Base-by-base conservation (phyloP, 2,113 vertebrate genomes). In the Sclerurus mexicanus region DNA sequence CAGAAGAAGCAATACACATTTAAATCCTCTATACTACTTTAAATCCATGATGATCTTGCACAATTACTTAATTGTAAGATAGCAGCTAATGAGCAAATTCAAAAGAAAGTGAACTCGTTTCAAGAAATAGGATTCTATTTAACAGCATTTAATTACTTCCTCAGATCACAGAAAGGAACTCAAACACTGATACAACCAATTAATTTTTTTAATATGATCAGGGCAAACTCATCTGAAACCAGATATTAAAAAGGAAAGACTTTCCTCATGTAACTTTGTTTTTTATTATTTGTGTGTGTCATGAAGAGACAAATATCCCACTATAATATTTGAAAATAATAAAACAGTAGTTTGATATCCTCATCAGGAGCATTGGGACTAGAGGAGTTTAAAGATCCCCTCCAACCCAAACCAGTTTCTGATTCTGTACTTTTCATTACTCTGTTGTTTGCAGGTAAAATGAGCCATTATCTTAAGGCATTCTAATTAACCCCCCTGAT, bases 41-140 rank as follows among this genome's bases (percentile, higher is more conserved):
- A 50, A 92, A 95, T 74, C 64, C 64, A 42, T 52, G 4, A 66
- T 60, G 71, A 90, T 83, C 85, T 85, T 47, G 27, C 55, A 83
- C 46, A 80, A 53, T 73, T 93, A 79, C 44, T 90, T 85, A 94
- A 90, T 49, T 35, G 62, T 80, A 83, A 91, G 76, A 89, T 33
- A 90, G 60, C 25, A 92, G 60, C 35, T 95, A 93, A 95, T 74
- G 50, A 95, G 60, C 93, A 93, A 81, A 86, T 58, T 87, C 91
- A 66, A 92, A 92, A 83, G 71, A 73, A 91, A 94, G 44, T 24
- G 52, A 91, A 72, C 21, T 87, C 37, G 81, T 72, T 88, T 92
- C 63, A 88, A 93, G 85, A 80, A 94, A 89, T 10, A 75, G 44
- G 35, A 75, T 93, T 82, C 85, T 52, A 82, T 78, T 95, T 83